Conservation (phyloP, 2,797 vertebrate genomes). For the Lepilemur septentrionalis region DNA sequence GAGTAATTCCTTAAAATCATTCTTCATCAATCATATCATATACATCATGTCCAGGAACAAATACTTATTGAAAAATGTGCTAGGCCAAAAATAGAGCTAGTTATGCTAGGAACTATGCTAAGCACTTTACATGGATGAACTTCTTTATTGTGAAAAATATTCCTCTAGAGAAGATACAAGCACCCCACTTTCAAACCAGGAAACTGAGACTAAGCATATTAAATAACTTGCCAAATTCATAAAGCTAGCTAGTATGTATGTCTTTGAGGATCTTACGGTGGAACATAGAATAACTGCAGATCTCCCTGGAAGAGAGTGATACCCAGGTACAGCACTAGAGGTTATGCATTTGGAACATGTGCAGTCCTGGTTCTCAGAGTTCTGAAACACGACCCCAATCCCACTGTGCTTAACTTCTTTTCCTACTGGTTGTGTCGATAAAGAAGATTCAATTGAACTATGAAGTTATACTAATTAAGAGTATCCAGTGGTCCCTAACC, state of each 20-base stretch:
- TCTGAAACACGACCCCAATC: background rate
- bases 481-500: background rate
- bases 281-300: background rate
- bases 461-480: background rate
- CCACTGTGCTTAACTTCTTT: background rate
- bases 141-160: background rate
- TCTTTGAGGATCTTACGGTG: background rate
- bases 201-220: background rate
- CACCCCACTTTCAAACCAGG: background rate
- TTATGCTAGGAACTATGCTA: background rate
- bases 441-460: background rate
- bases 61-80: background rate
- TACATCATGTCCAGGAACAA: background rate
- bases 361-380: background rate
- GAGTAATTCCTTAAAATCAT: background rate
- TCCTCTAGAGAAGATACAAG: background rate
- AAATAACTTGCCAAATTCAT: background rate
- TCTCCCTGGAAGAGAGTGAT: background rate
- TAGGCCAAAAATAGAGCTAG: background rate
- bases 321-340: background rate
- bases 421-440: background rate
- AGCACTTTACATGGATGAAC: background rate
- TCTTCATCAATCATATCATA: background rate
- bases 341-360: background rate
- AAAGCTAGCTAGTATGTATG: background rate